Evolutionary conservation across 1,140 invertebrate species (phyloP), one percentile per base, ranked within the genome.

Genomic region (Battus philenor): DNA sequence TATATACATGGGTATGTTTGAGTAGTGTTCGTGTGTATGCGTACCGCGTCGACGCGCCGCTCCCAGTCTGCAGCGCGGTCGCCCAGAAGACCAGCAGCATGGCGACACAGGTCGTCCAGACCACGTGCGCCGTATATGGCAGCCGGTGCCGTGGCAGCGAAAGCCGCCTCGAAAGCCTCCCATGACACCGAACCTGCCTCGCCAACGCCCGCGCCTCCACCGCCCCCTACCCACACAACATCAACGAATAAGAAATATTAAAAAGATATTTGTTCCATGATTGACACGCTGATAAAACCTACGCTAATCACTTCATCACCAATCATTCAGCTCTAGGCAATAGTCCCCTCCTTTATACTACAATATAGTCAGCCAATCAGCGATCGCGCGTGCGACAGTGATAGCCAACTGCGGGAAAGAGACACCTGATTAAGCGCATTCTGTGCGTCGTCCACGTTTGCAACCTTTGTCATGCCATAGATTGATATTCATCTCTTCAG

Each of bases 51-150:
- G 17, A 94, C 91, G 50, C 97, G 88, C 80, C 96, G 96, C 81
- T 96, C 95, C 97, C 97, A 99, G 61, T 97, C 95, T 68, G 93
- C 92, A 60, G 90, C 93, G 11, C 91, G 87, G 79, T 97, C 94
- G 8, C 91, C 90, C 20, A 98, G 89, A 2, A 89, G 89, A 5
- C 93, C 90, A 49, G 91, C 89, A 20, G 96, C 92, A 55, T 91
- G 90, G 34, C 90, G 92, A 68, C 97, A 90, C 22, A 93, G 89
- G 48, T 97, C 94, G 58, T 95, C 93, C 11, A 98, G 86, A 59
- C 98, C 96, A 59, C 93, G 90, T 5, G 89, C 84, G 22, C 94
- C 94, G 79, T 94, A 98, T 58, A 99, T 86, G 61, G 92, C 93
- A 15, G 97, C 87, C 32, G 90, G 89, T 15, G 95, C 93, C 2